Evolutionary conservation across 2,113 vertebrate species (phyloP), one percentile per base, ranked within the genome.

Genomic region (Tyto alba): DNA sequence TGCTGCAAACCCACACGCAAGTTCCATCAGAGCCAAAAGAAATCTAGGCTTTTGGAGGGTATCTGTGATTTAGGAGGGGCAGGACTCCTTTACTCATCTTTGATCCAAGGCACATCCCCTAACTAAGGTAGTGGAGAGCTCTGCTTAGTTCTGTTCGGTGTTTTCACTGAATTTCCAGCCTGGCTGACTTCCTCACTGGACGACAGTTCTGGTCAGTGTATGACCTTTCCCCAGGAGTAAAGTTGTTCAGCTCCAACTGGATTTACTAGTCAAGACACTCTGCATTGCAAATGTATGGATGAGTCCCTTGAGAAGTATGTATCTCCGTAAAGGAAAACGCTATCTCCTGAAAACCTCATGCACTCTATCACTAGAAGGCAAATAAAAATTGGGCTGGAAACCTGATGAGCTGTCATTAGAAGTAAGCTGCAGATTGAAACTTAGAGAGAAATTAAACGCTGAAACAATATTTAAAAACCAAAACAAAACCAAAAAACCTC

Each of bases 131-230:
- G 27, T 47, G 5, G 57, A 43, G 23, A 9, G 22, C 26, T 76
- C 40, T 80, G 43, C 43, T 68, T 83, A 38, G 26, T 7, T 86
- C 34, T 40, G 0, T 60, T 57, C 12, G 17, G 45, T 29, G 7
- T 27, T 89, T 34, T 57, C 21, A 38, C 10, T 86, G 48, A 34
- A 52, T 40, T 64, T 92, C 53, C n/a, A 76, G 48, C 53, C 53
- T 68, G 63, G 23, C 32, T 77, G 68, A 16, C 14, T 29, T 63
- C 41, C 41, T 50, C 19, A 12, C 9, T 32, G 22, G 30, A 16
- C 0, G 0, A 4, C 30, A 38, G 45, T 36, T 83, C 67, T 80
- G 63, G 36, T 63, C 23, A 34, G 40, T 4, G 29, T 10, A 13
- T 32, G 11, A n/a, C 32, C 15, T 84, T 73, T 14, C 20, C 38